Evolutionary conservation across 2,888 invertebrate genomes (phyloP), one percentile per base, ranked within the genome.

Genomic region (Hypolimnas misippus): DNA sequence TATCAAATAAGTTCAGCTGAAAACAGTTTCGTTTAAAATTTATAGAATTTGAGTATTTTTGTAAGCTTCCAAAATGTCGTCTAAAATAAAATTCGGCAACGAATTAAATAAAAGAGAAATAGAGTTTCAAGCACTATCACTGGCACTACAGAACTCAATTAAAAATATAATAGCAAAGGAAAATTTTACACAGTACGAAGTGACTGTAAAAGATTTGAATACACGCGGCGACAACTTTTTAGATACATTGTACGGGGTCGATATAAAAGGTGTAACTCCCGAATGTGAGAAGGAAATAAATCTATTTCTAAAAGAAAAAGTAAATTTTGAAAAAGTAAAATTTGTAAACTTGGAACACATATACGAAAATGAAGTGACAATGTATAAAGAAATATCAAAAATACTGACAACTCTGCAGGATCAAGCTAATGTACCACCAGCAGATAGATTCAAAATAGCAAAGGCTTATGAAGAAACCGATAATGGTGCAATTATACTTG

Each of bases 161-260:
- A 21, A 44, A 12, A 44, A 0, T 12, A 44, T 44, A 3, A 21
- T 44, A 21, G 44, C 19, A 44, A 21, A 44, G 3, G 12, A 0
- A 1, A 10, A 44, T 3, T 44, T 19, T 12, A 44, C 4, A 19
- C 19, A 44, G 4, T 44, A 21, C 10, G 19, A 44, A 8, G 3
- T 19, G 1, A 19, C 5, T 12, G 70, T 70, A 25, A 76, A 67
- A 57, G 14, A 33, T 1, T 59, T 80, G 0, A 65, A 75, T 0
- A 74, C 79, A 8, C 73, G 74, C 12, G 83, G 86, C 10, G 82
- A 79, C 0, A 84, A 79, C 61, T 86, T 76, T 51, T 65, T 83
- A 0, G 81, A 76, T 2, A 44, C 59, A 6, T 62, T 84, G 2
- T 78, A 74, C 29, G 79, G 77, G 71, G 69, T 83, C 5, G 75